Evolutionary conservation across 2,113 vertebrate genomes (phyloP).

Genomic region (Megaleporinus macrocephalus): DNA sequence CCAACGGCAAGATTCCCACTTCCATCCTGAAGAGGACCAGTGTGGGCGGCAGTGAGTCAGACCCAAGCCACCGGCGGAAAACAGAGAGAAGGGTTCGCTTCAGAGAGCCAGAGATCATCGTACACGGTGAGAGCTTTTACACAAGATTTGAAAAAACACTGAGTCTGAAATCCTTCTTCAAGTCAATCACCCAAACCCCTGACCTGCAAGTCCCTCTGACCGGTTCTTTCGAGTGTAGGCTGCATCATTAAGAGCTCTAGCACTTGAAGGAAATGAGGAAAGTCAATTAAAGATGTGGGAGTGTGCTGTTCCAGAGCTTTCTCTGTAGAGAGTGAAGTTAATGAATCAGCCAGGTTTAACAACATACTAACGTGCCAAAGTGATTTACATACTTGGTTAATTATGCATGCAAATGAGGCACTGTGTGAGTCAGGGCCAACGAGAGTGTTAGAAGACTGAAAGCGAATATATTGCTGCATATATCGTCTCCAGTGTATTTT

Average conservation of each 20-base stretch:
- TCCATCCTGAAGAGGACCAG: slow-evolving; percentile 86
- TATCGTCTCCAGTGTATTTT: not conserved
- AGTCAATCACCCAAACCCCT: not conserved
- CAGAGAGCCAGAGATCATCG: slow-evolving; percentile 84
- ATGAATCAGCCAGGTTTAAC: slow-evolving; percentile 24
- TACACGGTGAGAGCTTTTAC: slow-evolving; percentile 79
- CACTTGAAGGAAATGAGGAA: slow-evolving; percentile 45
- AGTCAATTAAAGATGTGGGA: slow-evolving; percentile 52
- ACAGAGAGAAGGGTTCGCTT: slow-evolving; percentile 85
- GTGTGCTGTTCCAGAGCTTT: slow-evolving; percentile 54
- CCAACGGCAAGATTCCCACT: slow-evolving; percentile 74
- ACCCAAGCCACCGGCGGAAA: slow-evolving; percentile 71
- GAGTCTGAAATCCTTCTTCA: not conserved
- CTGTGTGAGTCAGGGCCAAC: slow-evolving; percentile 52
- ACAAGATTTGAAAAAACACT: not conserved
- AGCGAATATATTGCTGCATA: not conserved
- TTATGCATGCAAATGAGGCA: slow-evolving; percentile 71
- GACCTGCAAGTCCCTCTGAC: not conserved
- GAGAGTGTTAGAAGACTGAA: slow-evolving; percentile 53
- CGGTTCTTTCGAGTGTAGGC: not conserved
- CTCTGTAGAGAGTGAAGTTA: slow-evolving; percentile 49
- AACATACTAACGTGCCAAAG: slow-evolving; percentile 54
- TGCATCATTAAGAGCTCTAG: slow-evolving; percentile 32
- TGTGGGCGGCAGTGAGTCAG: slow-evolving; percentile 54
- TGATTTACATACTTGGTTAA: slow-evolving; percentile 66